These are phyloP conservation scores for Epinotia demarniana DNA, from an alignment of 2,888 invertebrate genomes.

Conservation along the genomic window DNA sequence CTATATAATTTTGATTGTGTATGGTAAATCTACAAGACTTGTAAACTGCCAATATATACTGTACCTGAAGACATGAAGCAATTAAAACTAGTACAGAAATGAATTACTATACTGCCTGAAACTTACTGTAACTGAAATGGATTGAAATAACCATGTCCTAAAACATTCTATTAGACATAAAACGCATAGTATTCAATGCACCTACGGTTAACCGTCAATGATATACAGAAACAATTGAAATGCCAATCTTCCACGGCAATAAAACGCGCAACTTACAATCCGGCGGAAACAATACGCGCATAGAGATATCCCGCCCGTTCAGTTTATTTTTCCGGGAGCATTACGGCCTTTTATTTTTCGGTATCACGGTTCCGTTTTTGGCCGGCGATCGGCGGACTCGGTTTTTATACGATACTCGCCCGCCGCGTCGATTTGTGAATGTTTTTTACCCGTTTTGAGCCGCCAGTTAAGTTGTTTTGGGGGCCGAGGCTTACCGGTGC, in stretches of 20 bases:
- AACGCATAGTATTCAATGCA: too few relatives aligned
- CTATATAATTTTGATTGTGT: too few relatives aligned
- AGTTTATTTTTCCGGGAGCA: conserved; percentile 78
- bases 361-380: conserved; percentile 84
- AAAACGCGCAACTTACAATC: conserved; percentile 54
- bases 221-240: conserved; percentile 25
- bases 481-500: conserved; percentile 76
- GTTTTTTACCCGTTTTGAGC: conserved; percentile 73
- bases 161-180: too few relatives aligned
- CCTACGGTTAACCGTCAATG: conserved; percentile 3
- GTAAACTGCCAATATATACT: too few relatives aligned
- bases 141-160: neutral
- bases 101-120: too few relatives aligned
- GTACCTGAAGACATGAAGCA: too few relatives aligned
- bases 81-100: too few relatives aligned
- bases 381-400: conserved; percentile 78
- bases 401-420: conserved; percentile 79
- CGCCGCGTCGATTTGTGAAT: conserved; percentile 77
- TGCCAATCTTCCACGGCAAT: conserved; percentile 44
- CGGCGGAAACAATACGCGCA: conserved; percentile 33
- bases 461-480: conserved; percentile 80
- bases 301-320: conserved; percentile 53
- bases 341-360: conserved; percentile 82
- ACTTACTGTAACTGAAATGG: too few relatives aligned
- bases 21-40: too few relatives aligned